Conservation (phyloP, 2,888 invertebrate genomes). For the Dasysyrphus albostriatus region DNA sequence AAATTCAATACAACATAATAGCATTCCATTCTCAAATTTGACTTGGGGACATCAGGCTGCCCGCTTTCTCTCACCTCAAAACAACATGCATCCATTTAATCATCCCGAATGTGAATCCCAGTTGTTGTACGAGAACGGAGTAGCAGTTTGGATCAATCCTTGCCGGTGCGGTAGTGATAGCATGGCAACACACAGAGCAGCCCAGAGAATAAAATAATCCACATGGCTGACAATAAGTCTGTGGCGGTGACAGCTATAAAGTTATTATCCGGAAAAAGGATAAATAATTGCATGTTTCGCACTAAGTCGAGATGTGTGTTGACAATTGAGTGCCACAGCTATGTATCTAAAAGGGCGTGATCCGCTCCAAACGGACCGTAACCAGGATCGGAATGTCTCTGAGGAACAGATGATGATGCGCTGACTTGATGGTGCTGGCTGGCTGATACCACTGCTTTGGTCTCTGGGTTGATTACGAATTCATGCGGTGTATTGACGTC, state of each 20-base stretch:
- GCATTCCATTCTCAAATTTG: background rate
- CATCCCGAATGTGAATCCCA: background rate
- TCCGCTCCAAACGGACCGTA: conserved; percentile 9
- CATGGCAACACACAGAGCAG: background rate
- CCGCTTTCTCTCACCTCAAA: conserved; percentile 4
- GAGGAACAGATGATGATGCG: conserved; percentile 22
- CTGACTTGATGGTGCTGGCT: background rate
- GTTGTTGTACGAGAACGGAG: background rate
- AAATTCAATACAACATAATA: conserved; percentile 2
- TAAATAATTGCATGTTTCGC: conserved; percentile 42
- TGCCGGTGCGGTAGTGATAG: background rate
- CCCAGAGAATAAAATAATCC: conserved; percentile 35
- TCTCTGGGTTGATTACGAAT: conserved; percentile 48
- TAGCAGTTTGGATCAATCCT: background rate
- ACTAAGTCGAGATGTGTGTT: conserved; percentile 26
- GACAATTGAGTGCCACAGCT: conserved; percentile 24
- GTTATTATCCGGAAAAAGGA: conserved; percentile 40
- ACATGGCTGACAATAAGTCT: conserved; percentile 44
- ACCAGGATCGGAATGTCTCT: conserved; percentile 14
- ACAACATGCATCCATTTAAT: conserved; percentile 9
- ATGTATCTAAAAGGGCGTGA: conserved; percentile 32
- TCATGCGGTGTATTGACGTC: conserved; percentile 25
- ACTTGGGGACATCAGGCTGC: conserved; percentile 5
- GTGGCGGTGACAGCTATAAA: conserved; percentile 44
- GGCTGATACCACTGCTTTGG: conserved; percentile 6